Evolutionary conservation across 2,888 invertebrate genomes (phyloP), one percentile per base, ranked within the genome.

Genomic region (Drosophila cracens): DNA sequence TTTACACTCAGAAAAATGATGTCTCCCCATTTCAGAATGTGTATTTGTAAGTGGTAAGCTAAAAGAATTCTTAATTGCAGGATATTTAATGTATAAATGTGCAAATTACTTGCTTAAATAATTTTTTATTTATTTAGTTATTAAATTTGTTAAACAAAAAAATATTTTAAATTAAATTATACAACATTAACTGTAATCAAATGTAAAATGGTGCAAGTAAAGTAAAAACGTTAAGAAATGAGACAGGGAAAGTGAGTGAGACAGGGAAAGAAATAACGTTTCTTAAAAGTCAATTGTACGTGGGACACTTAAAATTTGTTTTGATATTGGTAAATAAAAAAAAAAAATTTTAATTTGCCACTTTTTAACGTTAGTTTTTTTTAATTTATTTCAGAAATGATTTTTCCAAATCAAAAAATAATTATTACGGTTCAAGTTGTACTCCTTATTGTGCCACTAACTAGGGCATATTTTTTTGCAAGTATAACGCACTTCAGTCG

Each of bases 401-500:
- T 11, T 40, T 40, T 40, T 40, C 1, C 10, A 40, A 10, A 40
- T 4, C 10, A n/a, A 13, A 21, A 43, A 43, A 11, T 43, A 0
- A 6, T 7, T 1, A 4, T 25, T 25, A 21, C 13, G 4, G 13
- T 25, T 16, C 21, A 16, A 16, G 21, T 46, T 46, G 25, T 16
- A 4, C 25, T 2, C 7, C 16, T 16, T 25, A 8, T 2, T 16
- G 2, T 46, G 25, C 4, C 21, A 46, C 8, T 16, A 8, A 2
- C 1, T 2, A 4, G 25, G 8, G 4, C 7, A 4, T 16, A 16
- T 25, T 8, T 13, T 11, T 56, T 18, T 38, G 11, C 1, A 1
- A 56, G 56, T 56, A 38, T 69, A 67, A 43, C 74, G 60, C 74
- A 74, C 53, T 54, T 49, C 58, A 65, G 48, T 74, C 57, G 71